Base-by-base conservation (phyloP, 1,140 invertebrate genomes). In the Dinoponera quadriceps region DNA sequence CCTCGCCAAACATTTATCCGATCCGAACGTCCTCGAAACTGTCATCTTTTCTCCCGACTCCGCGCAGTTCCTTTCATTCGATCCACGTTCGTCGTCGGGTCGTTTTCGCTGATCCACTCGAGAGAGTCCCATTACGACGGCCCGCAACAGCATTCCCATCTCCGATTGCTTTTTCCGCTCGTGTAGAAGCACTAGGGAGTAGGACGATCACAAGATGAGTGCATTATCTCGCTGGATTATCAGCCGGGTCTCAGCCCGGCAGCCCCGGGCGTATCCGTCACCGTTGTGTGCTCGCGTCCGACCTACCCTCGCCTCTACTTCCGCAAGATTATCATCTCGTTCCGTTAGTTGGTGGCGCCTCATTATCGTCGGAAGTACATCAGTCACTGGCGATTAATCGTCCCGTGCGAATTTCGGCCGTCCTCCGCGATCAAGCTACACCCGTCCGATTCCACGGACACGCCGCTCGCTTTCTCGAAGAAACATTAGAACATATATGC, bases 291-390 rank as follows among this genome's bases (percentile, higher is more conserved):
- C 9, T 11, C 38, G 38, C 29, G 57, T 48, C 14, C 51, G 59
- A 48, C 38, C 44, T 74, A 29, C 14, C 38, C 65, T 44, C 22
- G 38, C 11, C 16, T 22, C 22, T 18, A 54, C 33, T 65, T 49
- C 29, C 69, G 66, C 38, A 3, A 59, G 65, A 77, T 88, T 82
- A 66, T 82, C 73, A 85, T 88, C 87, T 78, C 63, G 49, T 88
- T 81, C 80, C 22, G 33, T 60, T 60, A 38, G 71, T n/a, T 48
- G 54, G 33, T 60, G 60, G 77, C 68, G 20, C 16, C 77, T 85
- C 60, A 82, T 88, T 88, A 88, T 68, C 60, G 78, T 16, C 77
- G 65, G 73, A 55, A 80, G 88, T 88, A 86, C 85, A 88, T 88
- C 81, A 75, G 73, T 63, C 33, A 73, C 62, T 63, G 25, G 27